These are phyloP conservation scores for Melanchra persicariae DNA, from an alignment of 2,888 invertebrate species.

Conservation along the genomic window DNA sequence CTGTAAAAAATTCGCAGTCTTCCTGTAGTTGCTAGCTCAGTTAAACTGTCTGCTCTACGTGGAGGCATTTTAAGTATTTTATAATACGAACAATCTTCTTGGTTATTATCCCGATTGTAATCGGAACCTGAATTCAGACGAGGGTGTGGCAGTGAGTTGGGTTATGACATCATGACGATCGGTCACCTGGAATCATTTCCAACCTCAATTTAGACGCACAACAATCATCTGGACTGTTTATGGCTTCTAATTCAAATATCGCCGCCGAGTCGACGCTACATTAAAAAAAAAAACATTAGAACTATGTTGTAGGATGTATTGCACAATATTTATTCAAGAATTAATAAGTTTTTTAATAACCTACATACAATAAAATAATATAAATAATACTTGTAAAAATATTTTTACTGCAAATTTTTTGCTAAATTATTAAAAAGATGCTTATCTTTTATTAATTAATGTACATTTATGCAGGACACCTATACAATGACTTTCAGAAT, in stretches of 20 bases:
- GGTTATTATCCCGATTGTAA: conserved; percentile 29
- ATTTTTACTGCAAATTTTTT: conserved; percentile 9
- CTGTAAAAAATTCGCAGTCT: conserved; percentile 48
- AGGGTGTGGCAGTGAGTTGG: conserved; percentile 58
- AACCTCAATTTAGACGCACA: conserved; percentile 18
- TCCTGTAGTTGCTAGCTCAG: conserved; percentile 42
- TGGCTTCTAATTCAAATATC: conserved; percentile 2
- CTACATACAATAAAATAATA: conserved; percentile 21
- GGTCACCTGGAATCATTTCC: conserved; percentile 19
- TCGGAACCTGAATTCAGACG: conserved; percentile 38
- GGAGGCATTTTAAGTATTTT: conserved; percentile 58
- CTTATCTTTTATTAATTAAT: conserved; percentile 48
- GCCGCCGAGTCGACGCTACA: background rate
- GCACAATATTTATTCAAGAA: conserved; percentile 27
- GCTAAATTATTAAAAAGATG: conserved; percentile 27
- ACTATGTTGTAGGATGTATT: conserved; percentile 8
- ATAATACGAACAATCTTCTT: conserved; percentile 46
- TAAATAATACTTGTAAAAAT: conserved; percentile 29
- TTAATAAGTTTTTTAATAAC: background rate
- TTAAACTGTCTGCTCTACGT: conserved; percentile 27
- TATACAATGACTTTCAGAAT: conserved; percentile 47
- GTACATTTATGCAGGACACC: conserved; percentile 43
- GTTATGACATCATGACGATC: conserved; percentile 37
- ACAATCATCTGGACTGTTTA: conserved; percentile 4
- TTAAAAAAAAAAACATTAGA: background rate